Evolutionary conservation across 2,797 vertebrate species (phyloP), one percentile per base, ranked within the genome.

Genomic region (Xenops minutus): DNA sequence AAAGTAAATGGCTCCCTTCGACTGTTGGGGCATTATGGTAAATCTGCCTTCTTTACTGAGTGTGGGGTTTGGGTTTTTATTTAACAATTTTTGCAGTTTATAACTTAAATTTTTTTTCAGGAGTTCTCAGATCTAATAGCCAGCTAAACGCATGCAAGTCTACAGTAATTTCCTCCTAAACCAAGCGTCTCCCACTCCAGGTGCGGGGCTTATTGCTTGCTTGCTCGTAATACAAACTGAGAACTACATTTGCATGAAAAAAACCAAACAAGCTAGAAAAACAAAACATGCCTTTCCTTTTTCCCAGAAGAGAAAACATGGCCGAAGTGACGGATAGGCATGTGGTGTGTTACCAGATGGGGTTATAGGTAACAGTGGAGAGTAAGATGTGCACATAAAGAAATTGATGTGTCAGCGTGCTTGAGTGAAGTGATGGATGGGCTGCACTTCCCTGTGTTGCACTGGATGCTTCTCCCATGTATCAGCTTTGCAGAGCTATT

Each of bases 1-100:
- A 95, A 95, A 95, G 91, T 92, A 90, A 96, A 90, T 94, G 91
- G 80, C 83, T 96, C 55, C 74, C 66, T 93, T 84, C 92, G 77
- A 88, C 59, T 81, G 76, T 52, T 67, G 63, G 91, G 73, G 85
- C 85, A 81, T 79, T 94, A 82, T 93, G 83, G 92, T 90, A 93
- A 88, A 93, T 93, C 67, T 82, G 71, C 55, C 29, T 55, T 54
- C 85, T 86, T 93, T 87, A 82, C 69, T 23, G 78, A 55, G 43
- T 27, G 26, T 59, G 41, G 9, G 10, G 24, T 73, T 90, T 87
- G 3, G 1, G 0, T 12, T 12, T 64, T 46, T 90, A 93, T 85
- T 64, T 7, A 59, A 58, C n/a, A 83, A 84, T 93, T 92, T 75
- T 41, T 93, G 62, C 69, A 67, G 46, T 89, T 92, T 78, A 72